Conservation (phyloP, 1,140 invertebrate species). For the Pseudobourletiella spinata region DNA sequence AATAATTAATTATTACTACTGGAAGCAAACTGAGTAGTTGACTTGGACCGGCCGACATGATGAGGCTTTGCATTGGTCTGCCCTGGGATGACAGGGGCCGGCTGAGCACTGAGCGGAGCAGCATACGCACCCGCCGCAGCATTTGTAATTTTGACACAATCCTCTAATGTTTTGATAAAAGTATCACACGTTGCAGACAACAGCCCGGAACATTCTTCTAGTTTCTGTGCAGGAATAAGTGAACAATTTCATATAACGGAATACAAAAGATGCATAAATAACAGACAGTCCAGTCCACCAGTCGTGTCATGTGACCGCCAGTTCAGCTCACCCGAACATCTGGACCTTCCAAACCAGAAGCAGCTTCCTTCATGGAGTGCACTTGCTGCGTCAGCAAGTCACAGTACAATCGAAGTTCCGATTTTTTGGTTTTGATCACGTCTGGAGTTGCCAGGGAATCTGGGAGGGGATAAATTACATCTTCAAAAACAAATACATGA, state of each 20-base stretch:
- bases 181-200: conserved; percentile 71
- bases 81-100: too few relatives aligned
- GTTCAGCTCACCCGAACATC: conserved; percentile 43
- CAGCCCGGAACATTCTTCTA: conserved; percentile 63
- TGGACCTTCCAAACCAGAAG: too few relatives aligned
- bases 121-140: conserved; percentile 33
- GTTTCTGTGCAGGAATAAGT: too few relatives aligned
- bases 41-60: too few relatives aligned
- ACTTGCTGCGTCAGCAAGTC: conserved; percentile 76
- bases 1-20: too few relatives aligned
- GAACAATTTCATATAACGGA: conserved; percentile 35
- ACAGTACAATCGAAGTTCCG: conserved; percentile 67
- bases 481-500: neutral
- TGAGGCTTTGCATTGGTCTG: too few relatives aligned
- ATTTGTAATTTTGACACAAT: conserved; percentile 61
- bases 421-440: conserved; percentile 60
- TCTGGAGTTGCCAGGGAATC: conserved; percentile 41
- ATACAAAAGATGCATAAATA: neutral
- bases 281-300: too few relatives aligned
- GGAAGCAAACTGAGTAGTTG: too few relatives aligned
- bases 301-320: too few relatives aligned
- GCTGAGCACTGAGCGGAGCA: too few relatives aligned
- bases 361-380: conserved; percentile 63
- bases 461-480: too few relatives aligned
- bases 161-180: conserved; percentile 69